These are phyloP conservation scores for Leptocoma aspasia DNA, from an alignment of 2,113 vertebrate species.

Conservation along the genomic window DNA sequence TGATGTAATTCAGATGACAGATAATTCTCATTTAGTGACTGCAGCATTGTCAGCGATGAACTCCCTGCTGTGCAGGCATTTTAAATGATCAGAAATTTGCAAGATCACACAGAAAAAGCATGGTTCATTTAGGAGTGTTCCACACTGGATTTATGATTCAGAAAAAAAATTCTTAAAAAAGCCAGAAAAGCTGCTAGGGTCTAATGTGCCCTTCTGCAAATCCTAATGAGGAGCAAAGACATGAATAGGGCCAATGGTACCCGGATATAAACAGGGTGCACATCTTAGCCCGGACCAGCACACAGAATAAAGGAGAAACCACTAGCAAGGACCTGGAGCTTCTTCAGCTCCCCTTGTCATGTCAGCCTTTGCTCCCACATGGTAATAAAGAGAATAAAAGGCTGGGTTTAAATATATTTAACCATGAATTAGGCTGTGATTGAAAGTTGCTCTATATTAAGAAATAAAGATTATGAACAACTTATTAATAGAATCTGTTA, in stretches of 20 bases:
- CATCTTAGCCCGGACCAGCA: background rate
- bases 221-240: background rate
- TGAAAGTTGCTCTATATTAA: background rate
- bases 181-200: background rate
- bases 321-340: background rate
- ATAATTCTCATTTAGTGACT: constrained; percentile 41
- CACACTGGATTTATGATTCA: background rate
- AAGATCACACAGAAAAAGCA: background rate
- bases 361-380: background rate
- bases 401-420: background rate
- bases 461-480: background rate
- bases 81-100: background rate
- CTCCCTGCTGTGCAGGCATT: background rate
- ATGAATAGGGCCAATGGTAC: background rate
- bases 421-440: background rate
- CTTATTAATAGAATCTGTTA: background rate
- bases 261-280: background rate
- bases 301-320: background rate
- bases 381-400: background rate
- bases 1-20: constrained; percentile 41
- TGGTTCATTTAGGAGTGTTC: background rate
- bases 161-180: background rate
- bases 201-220: background rate
- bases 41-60: background rate
- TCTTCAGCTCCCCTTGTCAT: background rate